Evolutionary conservation across 2,888 invertebrate species (phyloP).

Genomic region (Amphipoea oculea): DNA sequence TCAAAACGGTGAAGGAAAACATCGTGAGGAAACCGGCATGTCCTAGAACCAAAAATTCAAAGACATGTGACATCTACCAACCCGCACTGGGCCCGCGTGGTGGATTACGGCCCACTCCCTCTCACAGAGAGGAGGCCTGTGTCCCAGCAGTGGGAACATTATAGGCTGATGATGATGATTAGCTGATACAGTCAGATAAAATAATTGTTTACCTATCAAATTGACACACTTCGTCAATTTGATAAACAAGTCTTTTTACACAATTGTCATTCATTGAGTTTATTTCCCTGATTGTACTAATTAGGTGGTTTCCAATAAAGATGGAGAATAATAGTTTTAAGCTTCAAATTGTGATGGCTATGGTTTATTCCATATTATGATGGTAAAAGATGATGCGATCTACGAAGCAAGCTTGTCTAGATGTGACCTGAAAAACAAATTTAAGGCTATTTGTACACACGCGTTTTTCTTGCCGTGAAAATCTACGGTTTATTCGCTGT

Average conservation of each 20-base stretch:
- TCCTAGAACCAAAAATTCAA: no score
- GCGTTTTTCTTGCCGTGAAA: neutral
- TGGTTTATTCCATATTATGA: neutral
- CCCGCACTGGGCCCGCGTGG: no score
- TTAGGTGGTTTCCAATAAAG: neutral
- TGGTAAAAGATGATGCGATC: neutral
- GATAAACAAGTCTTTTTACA: neutral
- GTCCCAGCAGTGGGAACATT: no score
- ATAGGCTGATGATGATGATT: no score
- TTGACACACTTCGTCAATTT: neutral
- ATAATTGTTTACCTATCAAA: neutral
- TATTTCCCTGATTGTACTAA: neutral
- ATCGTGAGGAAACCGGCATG: no score
- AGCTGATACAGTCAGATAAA: neutral
- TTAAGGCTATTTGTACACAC: neutral
- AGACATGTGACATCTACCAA: no score
- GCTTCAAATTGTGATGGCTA: neutral
- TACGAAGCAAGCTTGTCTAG: neutral
- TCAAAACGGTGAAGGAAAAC: no score
- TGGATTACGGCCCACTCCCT: no score
- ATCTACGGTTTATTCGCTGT: neutral
- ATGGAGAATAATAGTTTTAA: neutral
- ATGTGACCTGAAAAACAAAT: neutral
- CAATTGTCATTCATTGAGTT: neutral
- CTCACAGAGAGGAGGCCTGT: no score